phyloP scores from a whole-genome alignment of 2,113 vertebrate species.

The Menidia beryllina region DNA sequence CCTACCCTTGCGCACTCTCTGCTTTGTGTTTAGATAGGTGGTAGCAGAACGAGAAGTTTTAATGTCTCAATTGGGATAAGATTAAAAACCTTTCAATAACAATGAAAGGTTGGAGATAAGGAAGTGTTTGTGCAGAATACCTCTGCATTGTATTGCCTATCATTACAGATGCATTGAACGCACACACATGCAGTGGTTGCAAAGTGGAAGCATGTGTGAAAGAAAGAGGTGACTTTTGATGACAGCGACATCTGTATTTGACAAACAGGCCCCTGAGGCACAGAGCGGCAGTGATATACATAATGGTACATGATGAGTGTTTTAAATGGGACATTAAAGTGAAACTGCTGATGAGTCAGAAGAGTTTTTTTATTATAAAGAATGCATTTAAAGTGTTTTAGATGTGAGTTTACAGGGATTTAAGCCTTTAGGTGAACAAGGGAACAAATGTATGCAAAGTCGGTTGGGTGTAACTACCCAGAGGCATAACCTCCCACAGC shows the following conservation, averaged over 20 bases:
- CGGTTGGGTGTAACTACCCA: not conserved
- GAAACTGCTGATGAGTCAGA: slow-evolving; percentile 14
- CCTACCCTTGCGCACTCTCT: no score
- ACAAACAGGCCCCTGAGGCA: slow-evolving; percentile 59
- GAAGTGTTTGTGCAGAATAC: not conserved
- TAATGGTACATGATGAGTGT: slow-evolving; percentile 34
- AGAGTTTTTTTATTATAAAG: slow-evolving; percentile 4
- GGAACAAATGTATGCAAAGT: not conserved
- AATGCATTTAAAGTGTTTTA: not conserved
- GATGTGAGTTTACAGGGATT: slow-evolving; percentile 16
- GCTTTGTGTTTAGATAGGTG: no score
- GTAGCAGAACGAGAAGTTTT: no score
- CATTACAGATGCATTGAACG: slow-evolving; percentile 5
- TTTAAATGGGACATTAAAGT: slow-evolving; percentile 40
- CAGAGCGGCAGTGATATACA: slow-evolving; percentile 19
- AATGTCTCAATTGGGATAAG: no score
- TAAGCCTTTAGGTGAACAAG: slow-evolving; percentile 5
- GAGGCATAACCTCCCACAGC: not conserved
- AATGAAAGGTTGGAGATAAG: not conserved
- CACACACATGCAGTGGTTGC: slow-evolving; percentile 20
- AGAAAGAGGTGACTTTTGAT: slow-evolving; percentile 48
- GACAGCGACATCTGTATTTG: slow-evolving; percentile 64
- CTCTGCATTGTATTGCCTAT: slow-evolving; percentile 30
- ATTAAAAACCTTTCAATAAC: slow-evolving; percentile 6
- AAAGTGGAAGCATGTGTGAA: not conserved